phyloP scores from a whole-genome alignment of 2,113 vertebrate genomes.

The Notothenia rossii region DNA sequence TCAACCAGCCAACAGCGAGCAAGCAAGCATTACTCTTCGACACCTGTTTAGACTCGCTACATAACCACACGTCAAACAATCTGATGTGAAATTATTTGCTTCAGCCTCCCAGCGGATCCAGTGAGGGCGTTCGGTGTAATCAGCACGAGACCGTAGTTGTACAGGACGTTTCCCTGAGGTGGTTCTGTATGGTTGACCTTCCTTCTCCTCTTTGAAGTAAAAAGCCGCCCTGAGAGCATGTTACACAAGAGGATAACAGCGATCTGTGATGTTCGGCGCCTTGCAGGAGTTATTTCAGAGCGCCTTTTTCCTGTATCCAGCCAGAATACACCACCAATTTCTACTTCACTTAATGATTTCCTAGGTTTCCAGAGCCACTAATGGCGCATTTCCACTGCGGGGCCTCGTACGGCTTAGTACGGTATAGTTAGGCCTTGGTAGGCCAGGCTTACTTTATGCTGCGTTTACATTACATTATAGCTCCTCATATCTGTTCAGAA shows the following conservation, averaged over 20 bases:
- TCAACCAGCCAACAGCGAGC: not conserved
- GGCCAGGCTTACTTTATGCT: too few species aligned
- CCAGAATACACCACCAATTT: not conserved
- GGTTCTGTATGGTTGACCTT: constrained; percentile 23
- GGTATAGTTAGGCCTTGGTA: too few species aligned
- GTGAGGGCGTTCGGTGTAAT: constrained; percentile 28
- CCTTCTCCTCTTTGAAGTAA: constrained; percentile 1
- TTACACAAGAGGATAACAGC: not conserved
- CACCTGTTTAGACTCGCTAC: constrained; percentile 31
- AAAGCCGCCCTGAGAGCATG: not conserved
- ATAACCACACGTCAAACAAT: constrained; percentile 23
- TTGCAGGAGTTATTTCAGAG: not conserved
- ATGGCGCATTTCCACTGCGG: too few species aligned
- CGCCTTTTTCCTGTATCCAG: not conserved
- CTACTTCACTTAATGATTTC: not conserved
- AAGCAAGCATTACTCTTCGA: constrained; percentile 4
- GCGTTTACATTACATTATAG: too few species aligned
- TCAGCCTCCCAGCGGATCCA: constrained; percentile 32
- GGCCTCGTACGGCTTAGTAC: too few species aligned
- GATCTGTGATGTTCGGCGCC: constrained; percentile 4
- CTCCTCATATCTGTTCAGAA: too few species aligned
- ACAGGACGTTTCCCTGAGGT: constrained; percentile 40
- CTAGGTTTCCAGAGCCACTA: not conserved
- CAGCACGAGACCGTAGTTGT: not conserved
- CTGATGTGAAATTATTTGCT: constrained; percentile 13